Evolutionary conservation across 2,113 vertebrate genomes (phyloP), one percentile per base, ranked within the genome.

Genomic region (Taxidea taxus): DNA sequence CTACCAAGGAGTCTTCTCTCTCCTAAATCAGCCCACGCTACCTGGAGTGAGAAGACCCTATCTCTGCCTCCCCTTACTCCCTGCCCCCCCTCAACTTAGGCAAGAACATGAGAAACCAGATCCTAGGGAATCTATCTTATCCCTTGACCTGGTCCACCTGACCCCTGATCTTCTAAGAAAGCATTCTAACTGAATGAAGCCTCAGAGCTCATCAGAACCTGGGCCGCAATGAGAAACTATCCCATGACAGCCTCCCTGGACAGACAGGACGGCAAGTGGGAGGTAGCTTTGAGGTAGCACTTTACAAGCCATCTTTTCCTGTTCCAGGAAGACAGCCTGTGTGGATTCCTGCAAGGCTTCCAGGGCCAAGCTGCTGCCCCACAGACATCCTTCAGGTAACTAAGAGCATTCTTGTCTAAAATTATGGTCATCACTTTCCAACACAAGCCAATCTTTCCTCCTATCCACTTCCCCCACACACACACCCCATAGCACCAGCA

Each of bases 351-450:
- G 9, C 56, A 90, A 95, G 42, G 58, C 75, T 16, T 1, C 42
- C 56, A 89, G 11, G 87, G 42, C 39, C 23, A 91, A 87, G n/a
- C 25, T 86, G 60, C 7, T 85, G 66, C 51, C 56, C 72, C 93
- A 88, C 0, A 68, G 47, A 72, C 37, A 93, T 88, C 15, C 49
- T 87, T 5, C 25, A 93, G 78, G 34, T 62, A 90, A 72, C 20
- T 58, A 80, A 70, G 95, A 94, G n/a, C 78, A 88, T 62, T 87
- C 12, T 91, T 64, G 18, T 49, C 47, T 93, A 82, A 91, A 96
- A 80, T 74, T 70, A 97, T 83, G 29, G n/a, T n/a, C 34, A 77
- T 77, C 15, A 64, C 47, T 34, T 74, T 93, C 87, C 93, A 20
- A 92, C 84, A 93, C 39, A 92, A 89, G 25, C 16, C 51, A 54